Conservation (phyloP, 2,113 vertebrate genomes). For the Mormyrus iriodes region DNA sequence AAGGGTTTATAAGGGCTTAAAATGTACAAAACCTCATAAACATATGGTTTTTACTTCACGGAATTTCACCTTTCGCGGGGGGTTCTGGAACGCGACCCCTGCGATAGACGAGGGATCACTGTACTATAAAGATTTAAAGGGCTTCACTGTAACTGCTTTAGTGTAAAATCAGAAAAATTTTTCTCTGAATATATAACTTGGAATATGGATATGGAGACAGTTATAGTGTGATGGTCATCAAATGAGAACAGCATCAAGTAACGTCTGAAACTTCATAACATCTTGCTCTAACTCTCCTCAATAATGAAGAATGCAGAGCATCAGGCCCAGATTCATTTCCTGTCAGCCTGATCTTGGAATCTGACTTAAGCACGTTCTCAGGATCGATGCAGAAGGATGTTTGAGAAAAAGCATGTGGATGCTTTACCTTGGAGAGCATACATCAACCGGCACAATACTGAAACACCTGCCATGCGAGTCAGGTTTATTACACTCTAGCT, state of each 20-base stretch:
- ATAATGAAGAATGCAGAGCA: not conserved
- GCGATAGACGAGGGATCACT: no score
- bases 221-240: not conserved
- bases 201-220: not conserved
- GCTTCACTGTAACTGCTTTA: not conserved
- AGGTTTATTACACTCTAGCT: not conserved
- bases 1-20: no score
- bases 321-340: not conserved
- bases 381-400: not conserved
- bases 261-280: not conserved
- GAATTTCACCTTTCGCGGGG: no score
- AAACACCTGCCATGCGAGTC: not conserved
- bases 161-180: not conserved
- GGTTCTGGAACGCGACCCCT: no score
- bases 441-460: not conserved
- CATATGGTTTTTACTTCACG: no score
- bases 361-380: not conserved
- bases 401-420: not conserved
- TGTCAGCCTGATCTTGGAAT: not conserved
- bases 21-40: no score
- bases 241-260: not conserved
- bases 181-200: not conserved
- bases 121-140: not conserved
- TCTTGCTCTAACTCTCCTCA: not conserved
- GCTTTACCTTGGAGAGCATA: not conserved